Evolutionary conservation across 2,888 invertebrate species (phyloP), one percentile per base, ranked within the genome.

Genomic region (Callinectes sapidus): DNA sequence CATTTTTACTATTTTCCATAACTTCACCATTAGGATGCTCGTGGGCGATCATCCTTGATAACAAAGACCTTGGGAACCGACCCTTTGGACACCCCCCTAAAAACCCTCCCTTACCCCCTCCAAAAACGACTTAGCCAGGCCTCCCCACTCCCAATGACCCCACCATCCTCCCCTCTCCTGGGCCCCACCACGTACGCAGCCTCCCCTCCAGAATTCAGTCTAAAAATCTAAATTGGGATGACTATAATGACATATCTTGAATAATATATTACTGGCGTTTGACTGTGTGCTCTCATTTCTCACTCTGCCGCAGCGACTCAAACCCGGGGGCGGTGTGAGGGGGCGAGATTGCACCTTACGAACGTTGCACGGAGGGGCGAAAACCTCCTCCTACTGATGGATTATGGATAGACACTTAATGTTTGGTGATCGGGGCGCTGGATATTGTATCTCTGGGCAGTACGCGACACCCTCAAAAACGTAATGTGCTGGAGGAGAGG

Each of bases 401-500:
- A 90, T 90, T 81, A 90, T 48, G 92, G 90, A 87, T 92, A 92
- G 90, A 88, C 35, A 88, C 87, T 54, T 92, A 90, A 39, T 87
- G 35, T 87, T 35, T 87, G 42, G 91, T 91, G 93, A 93, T 93
- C 93, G 89, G 89, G 66, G 66, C 71, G 90, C 48, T 93, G 93
- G 93, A 91, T 93, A 93, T 93, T 93, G 93, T 93, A 93, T 93
- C 93, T 93, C 93, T 93, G 93, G 93, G 77, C 93, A 93, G 91
- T 91, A 86, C 61, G 91, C 93, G 93, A 93, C 93, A 93, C 93
- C 93, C 93, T 93, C 89, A 93, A 93, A 93, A 93, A 93, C 91
- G 90, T 91, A 93, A 93, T 93, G 93, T 91, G 93, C 91, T 91
- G 91, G 85, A 89, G 89, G 91, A 71, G 90, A 39, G 23, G 54